Conservation (phyloP, 2,113 vertebrate genomes). For the Hemichromis elongatus region DNA sequence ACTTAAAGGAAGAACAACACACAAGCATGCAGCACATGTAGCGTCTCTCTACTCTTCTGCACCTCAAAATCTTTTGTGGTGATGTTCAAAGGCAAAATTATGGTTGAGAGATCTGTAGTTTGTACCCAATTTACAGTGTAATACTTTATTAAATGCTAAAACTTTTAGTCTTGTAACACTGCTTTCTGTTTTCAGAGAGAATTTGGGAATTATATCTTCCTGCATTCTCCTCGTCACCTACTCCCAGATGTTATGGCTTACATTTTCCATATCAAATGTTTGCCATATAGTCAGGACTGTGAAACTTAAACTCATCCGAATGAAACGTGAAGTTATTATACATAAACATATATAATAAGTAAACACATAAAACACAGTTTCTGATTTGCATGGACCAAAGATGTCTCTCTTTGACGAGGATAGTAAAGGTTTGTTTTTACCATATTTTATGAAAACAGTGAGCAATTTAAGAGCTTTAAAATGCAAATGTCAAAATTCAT, state of each 20-base stretch:
- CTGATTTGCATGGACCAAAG: not conserved
- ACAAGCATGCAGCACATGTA: not conserved
- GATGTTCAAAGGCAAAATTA: no score
- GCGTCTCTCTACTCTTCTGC: no score
- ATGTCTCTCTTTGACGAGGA: not conserved
- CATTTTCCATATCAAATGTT: not conserved
- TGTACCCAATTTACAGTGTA: no score
- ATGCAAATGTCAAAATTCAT: not conserved
- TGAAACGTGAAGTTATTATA: not conserved
- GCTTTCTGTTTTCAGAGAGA: not conserved
- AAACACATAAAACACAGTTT: not conserved
- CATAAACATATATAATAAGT: not conserved
- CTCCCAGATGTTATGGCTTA: not conserved
- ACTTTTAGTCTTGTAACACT: no score
- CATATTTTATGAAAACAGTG: not conserved
- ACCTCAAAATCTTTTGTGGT: no score
- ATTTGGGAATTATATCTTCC: not conserved
- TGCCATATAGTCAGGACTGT: not conserved
- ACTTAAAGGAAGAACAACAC: not conserved
- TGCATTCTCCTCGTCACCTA: not conserved
- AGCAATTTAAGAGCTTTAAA: not conserved
- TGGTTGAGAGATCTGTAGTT: no score
- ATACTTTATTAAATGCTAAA: no score
- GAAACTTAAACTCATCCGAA: not conserved
- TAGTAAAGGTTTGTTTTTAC: not conserved